A percentile compares a stretch with the other conserved stretches of the same genome.
These are phyloP conservation scores for Micromesistius poutassou DNA, from an alignment of 2,797 vertebrate species.

Conservation along the genomic window DNA sequence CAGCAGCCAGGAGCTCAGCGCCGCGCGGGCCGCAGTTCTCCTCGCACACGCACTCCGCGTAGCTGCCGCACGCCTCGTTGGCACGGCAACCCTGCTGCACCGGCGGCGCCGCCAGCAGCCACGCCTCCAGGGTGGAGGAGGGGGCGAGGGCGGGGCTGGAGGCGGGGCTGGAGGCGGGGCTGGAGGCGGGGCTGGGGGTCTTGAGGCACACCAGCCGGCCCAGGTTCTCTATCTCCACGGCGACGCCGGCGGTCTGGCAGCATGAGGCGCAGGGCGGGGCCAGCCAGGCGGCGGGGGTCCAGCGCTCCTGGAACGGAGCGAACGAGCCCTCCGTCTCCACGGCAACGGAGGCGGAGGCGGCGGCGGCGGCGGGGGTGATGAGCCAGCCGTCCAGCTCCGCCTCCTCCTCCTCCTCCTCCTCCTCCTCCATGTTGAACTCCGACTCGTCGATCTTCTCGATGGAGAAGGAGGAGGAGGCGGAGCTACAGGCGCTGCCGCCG, in stretches of 20 bases:
- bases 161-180: constrained; percentile 63
- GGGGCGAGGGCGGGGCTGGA: too few relatives aligned
- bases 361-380: constrained; percentile 58
- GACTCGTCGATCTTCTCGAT: constrained; percentile 79
- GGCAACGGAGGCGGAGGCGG: too few relatives aligned
- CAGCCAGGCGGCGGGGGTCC: constrained; percentile 84
- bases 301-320: constrained; percentile 79
- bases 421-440: constrained; percentile 50
- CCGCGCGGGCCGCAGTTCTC: constrained; percentile 88
- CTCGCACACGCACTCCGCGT: constrained; percentile 86
- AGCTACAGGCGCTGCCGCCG: constrained; percentile 58
- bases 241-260: constrained; percentile 65
- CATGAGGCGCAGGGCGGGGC: constrained; percentile 71
- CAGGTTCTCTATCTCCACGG: constrained; percentile 94
- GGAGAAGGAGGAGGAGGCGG: constrained; percentile 66
- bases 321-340: constrained; percentile 62
- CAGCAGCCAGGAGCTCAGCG: constrained; percentile 84
- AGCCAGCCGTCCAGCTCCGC: constrained; percentile 81
- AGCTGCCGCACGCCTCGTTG: constrained; percentile 84
- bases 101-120: constrained; percentile 67
- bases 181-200: constrained; percentile 41
- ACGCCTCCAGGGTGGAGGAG: constrained; percentile 54
- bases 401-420: constrained; percentile 61
- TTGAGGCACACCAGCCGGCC: constrained; percentile 90
- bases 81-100: constrained; percentile 83